Evolutionary conservation across 1,140 invertebrate genomes (phyloP), one percentile per base, ranked within the genome.

Genomic region (Cydia amplana): DNA sequence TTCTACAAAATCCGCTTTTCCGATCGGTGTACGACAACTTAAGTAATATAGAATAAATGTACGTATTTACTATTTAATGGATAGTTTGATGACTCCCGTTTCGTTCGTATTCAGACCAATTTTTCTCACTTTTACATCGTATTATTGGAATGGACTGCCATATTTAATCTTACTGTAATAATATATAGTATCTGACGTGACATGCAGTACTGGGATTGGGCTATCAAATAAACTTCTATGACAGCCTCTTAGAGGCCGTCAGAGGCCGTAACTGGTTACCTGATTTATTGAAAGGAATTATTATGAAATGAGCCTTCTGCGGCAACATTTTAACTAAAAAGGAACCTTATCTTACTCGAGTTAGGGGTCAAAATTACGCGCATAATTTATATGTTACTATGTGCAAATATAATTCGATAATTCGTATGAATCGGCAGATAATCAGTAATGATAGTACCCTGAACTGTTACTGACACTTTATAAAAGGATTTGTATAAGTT

Each of bases 1-100:
- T 92, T 91, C 84, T 91, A 90, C 86, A 88, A 83, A 90, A 91
- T 90, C 81, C 76, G 90, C 90, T 92, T 92, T 86, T 90, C 84
- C 81, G 81, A 89, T 88, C 82, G 83, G 79, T 90, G 87, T 90
- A 92, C 77, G 83, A 85, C 83, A 86, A 84, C 78, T 70, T 70
- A 70, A 85, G 84, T 85, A 82, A 82, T 82, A 83, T 86, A 85
- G 79, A 81, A 84, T 86, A 81, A 82, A 63, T 84, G 80, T 79
- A 80, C 78, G 81, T 86, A 77, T 88, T 86, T 86, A 80, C 86
- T 89, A 89, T 88, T 86, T 89, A 87, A 86, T 84, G 82, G 78
- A 84, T 88, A 87, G 83, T 85, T 88, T 79, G 78, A 85, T 79
- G 79, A 83, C 82, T 85, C 85, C 84, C 49, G 82, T 84, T 87